phyloP scores from a whole-genome alignment of 2,113 vertebrate genomes.

The Notechis scutatus region DNA sequence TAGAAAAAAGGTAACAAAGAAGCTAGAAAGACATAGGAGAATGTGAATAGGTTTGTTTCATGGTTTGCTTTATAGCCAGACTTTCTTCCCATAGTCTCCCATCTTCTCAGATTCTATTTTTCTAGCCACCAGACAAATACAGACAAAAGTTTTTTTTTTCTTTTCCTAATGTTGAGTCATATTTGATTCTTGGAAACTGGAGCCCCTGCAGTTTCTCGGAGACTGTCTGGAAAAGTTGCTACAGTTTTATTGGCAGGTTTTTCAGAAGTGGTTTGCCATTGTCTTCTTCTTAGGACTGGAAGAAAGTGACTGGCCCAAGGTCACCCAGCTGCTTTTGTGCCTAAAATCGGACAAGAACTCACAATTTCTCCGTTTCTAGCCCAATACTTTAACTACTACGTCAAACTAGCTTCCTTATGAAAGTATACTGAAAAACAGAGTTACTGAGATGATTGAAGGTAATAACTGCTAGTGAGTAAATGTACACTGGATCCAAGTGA shows the following conservation, averaged over 20 bases:
- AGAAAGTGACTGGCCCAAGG: background rate
- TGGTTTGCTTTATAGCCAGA: background rate
- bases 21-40: background rate
- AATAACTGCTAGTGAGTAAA: background rate
- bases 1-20: background rate
- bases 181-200: background rate
- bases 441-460: background rate
- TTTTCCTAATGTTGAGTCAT: background rate
- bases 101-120: background rate
- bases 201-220: background rate
- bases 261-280: background rate
- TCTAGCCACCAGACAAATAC: background rate
- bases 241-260: background rate
- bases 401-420: background rate
- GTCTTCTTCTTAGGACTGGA: background rate
- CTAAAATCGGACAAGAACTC: background rate
- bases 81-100: background rate
- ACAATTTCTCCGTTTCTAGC: background rate
- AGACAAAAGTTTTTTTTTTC: background rate
- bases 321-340: background rate
- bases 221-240: background rate
- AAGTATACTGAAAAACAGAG: background rate
- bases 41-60: background rate
- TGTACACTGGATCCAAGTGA: background rate
- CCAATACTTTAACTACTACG: background rate